Evolutionary conservation across 30 jellyfish, hydroid and myxozoan species (phyloP).

Genomic region (Turritopsis dohrnii): DNA sequence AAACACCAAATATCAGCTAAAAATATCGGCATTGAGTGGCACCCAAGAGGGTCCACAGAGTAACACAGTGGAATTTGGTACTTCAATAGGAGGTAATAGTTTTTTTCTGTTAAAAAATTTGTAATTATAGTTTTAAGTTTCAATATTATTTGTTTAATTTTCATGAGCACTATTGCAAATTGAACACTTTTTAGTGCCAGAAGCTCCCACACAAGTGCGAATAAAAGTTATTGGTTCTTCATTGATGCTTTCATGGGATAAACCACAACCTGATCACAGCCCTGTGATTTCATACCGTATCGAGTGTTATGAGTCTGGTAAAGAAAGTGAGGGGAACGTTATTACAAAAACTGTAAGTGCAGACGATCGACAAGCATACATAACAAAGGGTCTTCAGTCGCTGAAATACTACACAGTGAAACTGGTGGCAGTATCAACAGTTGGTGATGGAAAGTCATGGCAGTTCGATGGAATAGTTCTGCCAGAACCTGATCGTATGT

Average conservation of each 20-base stretch:
- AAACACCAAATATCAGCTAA: not conserved
- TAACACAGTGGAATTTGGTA: not conserved
- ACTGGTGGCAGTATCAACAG: not conserved
- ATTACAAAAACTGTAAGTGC: not conserved
- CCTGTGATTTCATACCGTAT: slow-evolving; percentile 5
- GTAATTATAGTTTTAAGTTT: not conserved
- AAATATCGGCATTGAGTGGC: slow-evolving; percentile 12
- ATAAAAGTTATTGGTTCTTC: slow-evolving; percentile 4
- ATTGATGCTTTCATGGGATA: slow-evolving; percentile 16
- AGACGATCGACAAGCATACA: not conserved
- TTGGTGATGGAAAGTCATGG: slow-evolving; percentile 18
- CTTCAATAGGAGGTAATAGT: not conserved
- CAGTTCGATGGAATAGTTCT: slow-evolving; percentile 5
- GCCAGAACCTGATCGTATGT: slow-evolving; percentile 12
- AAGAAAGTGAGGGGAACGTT: not conserved
- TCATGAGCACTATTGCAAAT: not conserved
- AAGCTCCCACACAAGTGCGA: slow-evolving; percentile 11
- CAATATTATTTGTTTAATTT: not conserved
- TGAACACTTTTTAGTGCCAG: not conserved
- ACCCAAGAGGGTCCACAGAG: not conserved
- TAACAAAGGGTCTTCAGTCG: not conserved
- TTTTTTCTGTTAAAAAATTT: not conserved
- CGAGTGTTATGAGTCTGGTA: not conserved
- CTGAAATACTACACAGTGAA: slow-evolving; percentile 15
- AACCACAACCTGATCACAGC: not conserved